Base-by-base conservation (phyloP, 30 jellyfish, hydroid and myxozoan species). In the Phacellophora camtschatica region DNA sequence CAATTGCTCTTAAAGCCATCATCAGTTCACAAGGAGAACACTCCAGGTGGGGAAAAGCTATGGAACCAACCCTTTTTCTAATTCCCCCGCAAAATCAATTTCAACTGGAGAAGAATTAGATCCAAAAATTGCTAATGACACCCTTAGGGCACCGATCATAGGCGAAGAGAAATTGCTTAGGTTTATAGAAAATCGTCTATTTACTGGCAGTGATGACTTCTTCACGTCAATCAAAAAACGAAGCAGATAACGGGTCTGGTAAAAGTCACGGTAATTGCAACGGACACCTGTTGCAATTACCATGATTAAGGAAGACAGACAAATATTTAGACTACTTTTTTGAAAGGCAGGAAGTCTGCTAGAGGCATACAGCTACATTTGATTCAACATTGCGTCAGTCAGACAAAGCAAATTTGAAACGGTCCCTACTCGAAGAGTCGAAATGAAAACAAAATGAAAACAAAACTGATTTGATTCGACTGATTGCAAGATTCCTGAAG, bases 131-230 rank as follows among this genome's bases (percentile, higher is more conserved):
- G 67, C 70, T 42, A 68, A 68, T 33, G 30, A 68, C 74, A 36
- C 27, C 74, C 74, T 68, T 20, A 36, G 24, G 25, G 66, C 82
- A 49, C 41, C 82, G 82, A 68, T 35, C 37, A 46, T 68, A 39
- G 82, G 71, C n/a, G 67, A 68, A 68, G 82, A 68, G 82, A 68
- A 68, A 42, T 35, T 68, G 82, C 66, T 68, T 25, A 23, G 66
- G 42, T 68, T 68, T 67, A 68, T 68, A 18, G 82, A 68, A 24
- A 48, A 5, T 68, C 82, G 82, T 36, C 66, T 68, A 45, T 23
- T 68, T 68, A 68, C 82, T 68, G 66, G 46, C 62, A 72, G 56
- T 22, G 77, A 20, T 23, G 73, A 51, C 86, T 72, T 70, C 45
- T 70, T 70, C 84, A 37, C 25, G 30, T 76, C 71, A 76, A 70